Percentiles rank a stretch among this genome's conserved stretches.
phyloP scores from a whole-genome alignment of 2,888 invertebrate species.

The Meiosimyza platycephala region DNA sequence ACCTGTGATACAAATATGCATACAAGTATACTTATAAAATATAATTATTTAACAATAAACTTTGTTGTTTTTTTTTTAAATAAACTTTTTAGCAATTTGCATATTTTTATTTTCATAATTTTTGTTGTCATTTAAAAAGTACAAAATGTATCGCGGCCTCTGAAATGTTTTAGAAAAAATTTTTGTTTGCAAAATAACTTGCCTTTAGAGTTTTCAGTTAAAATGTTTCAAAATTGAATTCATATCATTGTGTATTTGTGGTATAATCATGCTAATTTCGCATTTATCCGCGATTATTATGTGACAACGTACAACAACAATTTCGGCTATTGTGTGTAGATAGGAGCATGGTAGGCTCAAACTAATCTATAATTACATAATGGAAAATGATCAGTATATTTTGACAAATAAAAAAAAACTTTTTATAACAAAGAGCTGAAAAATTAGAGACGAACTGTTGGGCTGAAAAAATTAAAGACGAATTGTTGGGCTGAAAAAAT shows the following conservation, averaged over 20 bases:
- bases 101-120: not conserved
- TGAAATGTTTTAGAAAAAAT: slow-evolving; percentile 22
- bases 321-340: slow-evolving; percentile 32
- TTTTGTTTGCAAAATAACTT: slow-evolving; percentile 34
- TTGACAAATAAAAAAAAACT: slow-evolving; percentile 3
- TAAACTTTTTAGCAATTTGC: not conserved
- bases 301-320: slow-evolving; percentile 35
- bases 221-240: slow-evolving; percentile 34
- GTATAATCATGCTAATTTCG: slow-evolving; percentile 21
- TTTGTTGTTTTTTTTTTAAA: not conserved
- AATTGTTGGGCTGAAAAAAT: slow-evolving; percentile 1
- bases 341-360: slow-evolving; percentile 45
- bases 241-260: slow-evolving; percentile 33
- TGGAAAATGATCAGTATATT: slow-evolving; percentile 41
- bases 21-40: not conserved
- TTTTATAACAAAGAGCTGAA: not conserved
- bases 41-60: slow-evolving; percentile 3
- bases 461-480: not conserved
- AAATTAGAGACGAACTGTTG: not conserved
- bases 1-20: no score
- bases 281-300: slow-evolving; percentile 31
- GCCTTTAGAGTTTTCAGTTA: slow-evolving; percentile 33
- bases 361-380: slow-evolving; percentile 49
- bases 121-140: no score
- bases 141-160: slow-evolving; percentile 3